These are phyloP conservation scores for Mycteria americana DNA, from an alignment of 2,797 vertebrate genomes.

Conservation along the genomic window DNA sequence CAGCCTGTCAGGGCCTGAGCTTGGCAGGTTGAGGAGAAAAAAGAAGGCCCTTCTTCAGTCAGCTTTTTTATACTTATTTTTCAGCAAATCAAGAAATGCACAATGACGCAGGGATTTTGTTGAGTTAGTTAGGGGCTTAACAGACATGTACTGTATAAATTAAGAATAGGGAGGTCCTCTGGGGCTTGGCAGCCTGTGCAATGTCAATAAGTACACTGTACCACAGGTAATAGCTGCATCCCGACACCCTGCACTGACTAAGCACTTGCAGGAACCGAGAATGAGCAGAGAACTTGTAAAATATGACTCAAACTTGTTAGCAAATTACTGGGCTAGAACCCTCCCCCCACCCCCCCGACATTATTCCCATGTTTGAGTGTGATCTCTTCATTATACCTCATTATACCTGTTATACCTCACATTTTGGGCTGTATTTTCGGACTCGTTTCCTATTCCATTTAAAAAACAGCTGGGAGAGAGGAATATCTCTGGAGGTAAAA, in stretches of 20 bases:
- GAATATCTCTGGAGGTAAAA: background rate
- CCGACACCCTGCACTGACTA: too few species aligned
- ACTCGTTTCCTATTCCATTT: background rate
- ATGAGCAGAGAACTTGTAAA: background rate
- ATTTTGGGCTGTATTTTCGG: background rate
- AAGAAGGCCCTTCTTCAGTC: background rate
- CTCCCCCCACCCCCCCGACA: rapidly evolving
- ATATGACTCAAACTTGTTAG: background rate
- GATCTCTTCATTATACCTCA: background rate
- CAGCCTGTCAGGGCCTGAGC: background rate
- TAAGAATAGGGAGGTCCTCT: background rate
- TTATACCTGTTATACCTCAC: background rate
- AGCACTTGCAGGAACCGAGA: background rate
- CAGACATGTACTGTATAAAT: background rate
- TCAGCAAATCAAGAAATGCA: background rate
- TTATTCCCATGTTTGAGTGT: background rate
- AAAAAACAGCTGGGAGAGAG: background rate
- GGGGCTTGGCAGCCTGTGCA: background rate
- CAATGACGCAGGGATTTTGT: background rate
- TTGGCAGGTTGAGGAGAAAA: background rate
- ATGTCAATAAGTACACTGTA: background rate
- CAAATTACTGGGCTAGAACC: background rate
- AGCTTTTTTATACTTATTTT: background rate
- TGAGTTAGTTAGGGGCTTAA: background rate
- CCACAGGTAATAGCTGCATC: background rate